These are phyloP conservation scores for Sebastes nivosus DNA, from an alignment of 2,797 vertebrate species.

Conservation along the genomic window DNA sequence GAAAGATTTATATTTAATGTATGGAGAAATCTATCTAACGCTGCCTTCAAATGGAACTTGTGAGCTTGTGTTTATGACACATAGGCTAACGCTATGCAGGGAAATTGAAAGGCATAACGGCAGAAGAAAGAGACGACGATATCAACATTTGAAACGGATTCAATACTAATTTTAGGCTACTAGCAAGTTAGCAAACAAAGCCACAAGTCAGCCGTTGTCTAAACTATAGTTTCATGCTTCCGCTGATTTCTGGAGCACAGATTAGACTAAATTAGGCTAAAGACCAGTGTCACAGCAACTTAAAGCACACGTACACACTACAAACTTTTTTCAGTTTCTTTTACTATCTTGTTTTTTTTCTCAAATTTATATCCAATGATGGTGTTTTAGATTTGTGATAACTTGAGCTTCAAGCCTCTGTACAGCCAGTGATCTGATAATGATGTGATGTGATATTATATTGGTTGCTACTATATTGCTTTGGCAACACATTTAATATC, in stretches of 20 bases:
- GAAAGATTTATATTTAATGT: not conserved
- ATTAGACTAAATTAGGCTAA: not conserved
- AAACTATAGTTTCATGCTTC: not conserved
- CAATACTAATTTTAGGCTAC: not conserved
- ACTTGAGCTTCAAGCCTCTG: not conserved
- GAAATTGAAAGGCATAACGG: not conserved
- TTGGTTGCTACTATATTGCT: not conserved
- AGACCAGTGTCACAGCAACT: not conserved
- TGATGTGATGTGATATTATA: not conserved
- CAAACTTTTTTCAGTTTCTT: not conserved
- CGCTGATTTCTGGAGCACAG: not conserved
- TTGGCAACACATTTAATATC: not conserved
- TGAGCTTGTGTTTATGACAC: not conserved
- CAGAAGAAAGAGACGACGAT: not conserved
- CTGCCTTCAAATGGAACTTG: not conserved
- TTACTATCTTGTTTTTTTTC: not conserved
- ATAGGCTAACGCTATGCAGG: not conserved
- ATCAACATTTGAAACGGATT: not conserved
- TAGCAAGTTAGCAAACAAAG: not conserved
- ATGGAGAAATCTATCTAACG: not conserved
- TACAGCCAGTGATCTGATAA: not conserved
- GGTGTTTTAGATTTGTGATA: not conserved
- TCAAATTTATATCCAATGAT: not conserved
- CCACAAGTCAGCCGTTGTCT: not conserved
- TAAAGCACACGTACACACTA: not conserved